Evolutionary conservation across 1,140 invertebrate species (phyloP).

Genomic region (Coelopa frigida): DNA sequence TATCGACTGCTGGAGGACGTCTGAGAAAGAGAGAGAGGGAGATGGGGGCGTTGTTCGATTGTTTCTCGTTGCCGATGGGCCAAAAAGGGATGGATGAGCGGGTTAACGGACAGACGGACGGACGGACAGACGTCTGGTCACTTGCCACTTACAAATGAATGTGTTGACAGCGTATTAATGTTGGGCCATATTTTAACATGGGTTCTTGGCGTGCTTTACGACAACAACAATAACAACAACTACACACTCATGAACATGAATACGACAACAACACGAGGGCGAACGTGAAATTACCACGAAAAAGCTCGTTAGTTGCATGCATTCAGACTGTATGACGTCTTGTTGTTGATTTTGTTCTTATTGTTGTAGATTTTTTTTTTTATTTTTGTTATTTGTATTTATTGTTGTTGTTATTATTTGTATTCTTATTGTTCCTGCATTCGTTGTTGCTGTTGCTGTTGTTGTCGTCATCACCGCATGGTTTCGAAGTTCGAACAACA

Average conservation of each 20-base stretch:
- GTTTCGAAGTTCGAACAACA: no score
- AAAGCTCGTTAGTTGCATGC: neutral
- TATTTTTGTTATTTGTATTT: no score
- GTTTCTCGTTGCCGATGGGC: neutral
- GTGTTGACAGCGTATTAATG: conserved; percentile 45
- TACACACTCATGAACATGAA: neutral
- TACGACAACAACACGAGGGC: neutral
- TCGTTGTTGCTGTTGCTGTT: no score
- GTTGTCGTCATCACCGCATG: no score
- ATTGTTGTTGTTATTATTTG: no score
- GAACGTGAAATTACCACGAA: neutral
- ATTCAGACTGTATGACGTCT: conserved; percentile 1
- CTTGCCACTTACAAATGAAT: conserved; percentile 22
- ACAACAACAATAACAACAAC: conserved; percentile 2
- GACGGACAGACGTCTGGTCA: neutral
- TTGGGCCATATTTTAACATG: conserved; percentile 28
- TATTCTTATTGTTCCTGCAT: no score
- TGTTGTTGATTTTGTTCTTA: no score
- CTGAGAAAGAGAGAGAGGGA: neutral
- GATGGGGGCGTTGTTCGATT: neutral
- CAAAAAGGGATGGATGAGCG: neutral
- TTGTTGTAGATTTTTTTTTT: neutral
- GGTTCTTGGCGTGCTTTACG: neutral
- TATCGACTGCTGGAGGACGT: neutral
- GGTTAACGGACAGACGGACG: neutral